A percentile compares a stretch with the other conserved stretches of the same genome.
Evolutionary conservation across 2,797 vertebrate genomes (phyloP).

Genomic region (Bovichtus variegatus): DNA sequence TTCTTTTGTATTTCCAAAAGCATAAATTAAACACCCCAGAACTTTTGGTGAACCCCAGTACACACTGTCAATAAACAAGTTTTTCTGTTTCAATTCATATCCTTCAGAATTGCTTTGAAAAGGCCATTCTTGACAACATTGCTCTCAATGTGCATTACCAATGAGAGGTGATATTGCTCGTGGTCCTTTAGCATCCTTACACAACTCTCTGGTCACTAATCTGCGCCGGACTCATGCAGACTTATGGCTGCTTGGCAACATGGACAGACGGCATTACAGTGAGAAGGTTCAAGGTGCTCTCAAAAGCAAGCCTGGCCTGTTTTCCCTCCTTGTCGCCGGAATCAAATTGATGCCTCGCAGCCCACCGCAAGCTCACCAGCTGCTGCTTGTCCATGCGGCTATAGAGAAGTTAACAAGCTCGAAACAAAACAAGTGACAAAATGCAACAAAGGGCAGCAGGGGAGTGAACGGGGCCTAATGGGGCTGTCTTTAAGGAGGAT

Average conservation of each 20-base stretch:
- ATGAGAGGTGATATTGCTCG: slow-evolving; percentile 1
- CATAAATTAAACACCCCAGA: not conserved
- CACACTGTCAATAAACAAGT: not conserved
- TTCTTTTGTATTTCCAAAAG: slow-evolving; percentile 25
- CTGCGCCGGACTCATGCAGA: slow-evolving; percentile 17
- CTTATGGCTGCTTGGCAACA: slow-evolving; percentile 57
- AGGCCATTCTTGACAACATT: not conserved
- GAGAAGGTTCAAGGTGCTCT: slow-evolving; percentile 76
- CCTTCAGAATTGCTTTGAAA: not conserved
- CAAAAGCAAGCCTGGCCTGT: slow-evolving; percentile 54
- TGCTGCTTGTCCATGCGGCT: slow-evolving; percentile 79
- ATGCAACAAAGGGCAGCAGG: slow-evolving; percentile 80
- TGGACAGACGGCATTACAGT: slow-evolving; percentile 54
- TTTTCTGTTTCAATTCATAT: slow-evolving; percentile 3
- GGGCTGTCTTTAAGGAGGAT: slow-evolving; percentile 83
- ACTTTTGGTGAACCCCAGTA: not conserved
- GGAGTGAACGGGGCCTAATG: slow-evolving; percentile 70
- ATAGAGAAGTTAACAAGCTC: slow-evolving; percentile 88
- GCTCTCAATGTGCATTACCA: not conserved
- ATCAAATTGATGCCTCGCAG: slow-evolving; percentile 81
- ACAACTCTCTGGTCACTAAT: slow-evolving; percentile 6
- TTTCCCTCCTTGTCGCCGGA: slow-evolving; percentile 63
- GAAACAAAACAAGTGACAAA: slow-evolving; percentile 86
- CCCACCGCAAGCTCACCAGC: slow-evolving; percentile 79
- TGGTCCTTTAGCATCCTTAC: slow-evolving; percentile 16